phyloP scores from a whole-genome alignment of 1,140 invertebrate genomes.

The Batillaria attramentaria region DNA sequence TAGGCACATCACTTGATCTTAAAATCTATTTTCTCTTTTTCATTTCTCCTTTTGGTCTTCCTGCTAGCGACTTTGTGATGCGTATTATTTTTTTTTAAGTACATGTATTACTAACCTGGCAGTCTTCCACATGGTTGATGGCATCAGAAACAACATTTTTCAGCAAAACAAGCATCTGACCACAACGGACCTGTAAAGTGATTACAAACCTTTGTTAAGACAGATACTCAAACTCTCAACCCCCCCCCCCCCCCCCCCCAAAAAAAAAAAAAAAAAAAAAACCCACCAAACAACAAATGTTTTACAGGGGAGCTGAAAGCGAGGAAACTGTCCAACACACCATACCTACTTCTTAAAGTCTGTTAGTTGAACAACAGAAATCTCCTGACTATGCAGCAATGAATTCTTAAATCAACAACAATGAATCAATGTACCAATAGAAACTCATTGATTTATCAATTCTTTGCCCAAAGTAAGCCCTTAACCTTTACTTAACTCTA shows the following conservation, averaged over 20 bases:
- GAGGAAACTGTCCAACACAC: no score
- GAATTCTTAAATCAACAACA: not conserved
- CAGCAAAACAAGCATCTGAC: slow-evolving; percentile 76
- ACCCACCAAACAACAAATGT: not conserved
- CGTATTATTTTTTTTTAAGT: not conserved
- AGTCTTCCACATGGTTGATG: slow-evolving; percentile 79
- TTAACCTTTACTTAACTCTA: not conserved
- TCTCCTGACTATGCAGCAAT: no score
- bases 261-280: not conserved
- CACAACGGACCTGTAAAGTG: slow-evolving; percentile 76
- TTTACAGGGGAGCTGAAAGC: not conserved
- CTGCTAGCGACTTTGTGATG: not conserved
- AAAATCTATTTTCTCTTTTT: not conserved
- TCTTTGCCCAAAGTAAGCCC: not conserved
- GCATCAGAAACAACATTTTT: slow-evolving; percentile 77
- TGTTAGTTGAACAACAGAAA: not conserved
- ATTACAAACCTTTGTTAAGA: not conserved
- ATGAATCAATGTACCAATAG: not conserved
- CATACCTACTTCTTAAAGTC: not conserved
- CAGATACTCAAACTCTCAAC: no score
- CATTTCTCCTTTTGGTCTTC: not conserved
- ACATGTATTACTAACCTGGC: slow-evolving; percentile 76
- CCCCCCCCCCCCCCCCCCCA: no score
- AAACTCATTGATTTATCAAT: not conserved
- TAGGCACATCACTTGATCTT: not conserved